Base-by-base conservation (phyloP, 1,140 invertebrate genomes). In the Nymphalis io region DNA sequence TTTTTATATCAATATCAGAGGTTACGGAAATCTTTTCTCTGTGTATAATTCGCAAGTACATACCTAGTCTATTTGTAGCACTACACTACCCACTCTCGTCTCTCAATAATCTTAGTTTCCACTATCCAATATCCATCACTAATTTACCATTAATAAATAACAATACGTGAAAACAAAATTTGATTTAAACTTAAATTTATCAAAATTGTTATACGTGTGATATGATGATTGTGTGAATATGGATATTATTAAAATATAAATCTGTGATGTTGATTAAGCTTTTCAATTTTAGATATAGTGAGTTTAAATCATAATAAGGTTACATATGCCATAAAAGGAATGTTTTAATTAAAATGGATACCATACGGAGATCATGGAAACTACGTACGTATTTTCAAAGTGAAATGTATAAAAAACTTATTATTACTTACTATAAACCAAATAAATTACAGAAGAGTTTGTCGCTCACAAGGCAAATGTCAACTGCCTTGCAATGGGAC, bases 391-490 rank as follows among this genome's bases (percentile, higher is more conserved):
- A 79, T 72, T 51, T 42, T 12, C 60, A 67, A 27, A 1, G 1
- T 6, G 15, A 4, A 15, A 55, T 13, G 1, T 1, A 5, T 23
- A 10, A 55, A 27, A 15, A 13, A 46, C 15, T 12, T 38, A 11
- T 8, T 46, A 33, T 23, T 62, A 12, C 20, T 20, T 59, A 11
- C 10, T 11, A 23, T 8, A 64, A 64, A 42, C 23, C 10, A 42
- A 62, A 38, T 58, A 20, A 21, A 21, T 68, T 94, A 48, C 93
- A 98, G 97, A 98, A 93, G 97, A 98, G 84, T 98, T 98, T 92
- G 93, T 95, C 63, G 98, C 97, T 55, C 98, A 98, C 92, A 94
- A 94, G 70, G 94, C 96, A 68, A 97, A 96, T 92, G 97, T 98
- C 70, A 98, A 97, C 81, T 98, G 97, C 83, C 90, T 98, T 75